Conservation (phyloP, 2,113 vertebrate species). For the Nothoprocta pentlandii region DNA sequence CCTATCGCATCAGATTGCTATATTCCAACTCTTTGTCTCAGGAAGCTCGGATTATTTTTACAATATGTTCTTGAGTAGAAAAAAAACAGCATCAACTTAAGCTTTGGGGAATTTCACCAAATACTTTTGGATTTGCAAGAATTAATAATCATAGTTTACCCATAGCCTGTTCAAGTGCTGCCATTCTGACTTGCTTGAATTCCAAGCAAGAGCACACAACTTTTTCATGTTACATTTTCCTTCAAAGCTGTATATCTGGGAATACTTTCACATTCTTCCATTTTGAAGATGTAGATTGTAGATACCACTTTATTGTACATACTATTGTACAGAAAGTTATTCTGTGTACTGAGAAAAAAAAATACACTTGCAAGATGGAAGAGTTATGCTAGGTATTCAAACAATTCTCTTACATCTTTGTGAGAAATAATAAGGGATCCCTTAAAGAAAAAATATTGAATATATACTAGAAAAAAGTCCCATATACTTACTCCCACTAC, state of each 20-base stretch:
- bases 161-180: background rate
- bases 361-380: background rate
- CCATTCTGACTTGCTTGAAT: background rate
- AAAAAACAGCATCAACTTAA: background rate
- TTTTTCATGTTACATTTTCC: background rate
- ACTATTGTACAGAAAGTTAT: background rate
- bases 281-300: background rate
- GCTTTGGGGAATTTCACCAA: background rate
- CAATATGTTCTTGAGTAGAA: background rate
- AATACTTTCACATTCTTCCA: background rate
- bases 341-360: background rate
- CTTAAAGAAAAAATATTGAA: background rate
- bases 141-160: background rate
- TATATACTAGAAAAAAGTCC: background rate
- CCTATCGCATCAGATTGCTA: background rate
- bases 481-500: background rate
- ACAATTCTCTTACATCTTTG: background rate
- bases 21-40: background rate
- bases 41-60: background rate
- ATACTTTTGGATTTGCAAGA: background rate
- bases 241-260: background rate
- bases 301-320: background rate
- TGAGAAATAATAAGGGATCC: background rate
- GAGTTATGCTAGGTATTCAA: background rate
- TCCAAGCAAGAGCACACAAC: background rate